Conservation (phyloP, 2,888 invertebrate species). For the Lathronympha strigana region DNA sequence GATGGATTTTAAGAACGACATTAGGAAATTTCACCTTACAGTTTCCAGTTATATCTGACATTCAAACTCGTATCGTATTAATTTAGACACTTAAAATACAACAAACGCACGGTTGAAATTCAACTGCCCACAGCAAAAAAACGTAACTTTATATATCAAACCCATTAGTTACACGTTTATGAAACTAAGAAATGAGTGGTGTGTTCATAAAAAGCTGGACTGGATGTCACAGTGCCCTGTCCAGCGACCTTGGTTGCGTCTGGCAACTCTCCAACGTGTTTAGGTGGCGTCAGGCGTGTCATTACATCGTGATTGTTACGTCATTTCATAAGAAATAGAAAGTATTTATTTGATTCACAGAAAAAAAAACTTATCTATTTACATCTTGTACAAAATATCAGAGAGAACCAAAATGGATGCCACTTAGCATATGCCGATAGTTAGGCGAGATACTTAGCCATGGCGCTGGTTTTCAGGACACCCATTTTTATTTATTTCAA, state of each 20-base stretch:
- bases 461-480: too few relatives aligned
- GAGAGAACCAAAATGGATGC: too few relatives aligned
- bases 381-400: too few relatives aligned
- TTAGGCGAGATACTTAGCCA: too few relatives aligned
- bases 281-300: not conserved
- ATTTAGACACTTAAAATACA: not conserved
- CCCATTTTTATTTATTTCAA: too few relatives aligned
- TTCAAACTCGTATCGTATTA: not conserved
- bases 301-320: not conserved
- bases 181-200: not conserved
- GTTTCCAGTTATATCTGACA: not conserved
- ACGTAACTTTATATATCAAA: not conserved
- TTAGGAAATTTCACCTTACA: too few relatives aligned
- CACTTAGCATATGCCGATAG: too few relatives aligned
- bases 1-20: too few relatives aligned
- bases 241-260: not conserved
- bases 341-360: not conserved
- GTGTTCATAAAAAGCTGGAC: not conserved
- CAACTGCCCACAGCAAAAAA: not conserved
- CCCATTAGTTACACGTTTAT: not conserved
- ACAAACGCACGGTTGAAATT: constrained; percentile 1
- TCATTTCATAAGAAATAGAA: not conserved
- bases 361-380: not conserved
- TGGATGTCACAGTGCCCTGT: not conserved
- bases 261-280: not conserved